phyloP scores from a whole-genome alignment of 2,113 vertebrate species.

The Cryptoleucopteryx plumbea region DNA sequence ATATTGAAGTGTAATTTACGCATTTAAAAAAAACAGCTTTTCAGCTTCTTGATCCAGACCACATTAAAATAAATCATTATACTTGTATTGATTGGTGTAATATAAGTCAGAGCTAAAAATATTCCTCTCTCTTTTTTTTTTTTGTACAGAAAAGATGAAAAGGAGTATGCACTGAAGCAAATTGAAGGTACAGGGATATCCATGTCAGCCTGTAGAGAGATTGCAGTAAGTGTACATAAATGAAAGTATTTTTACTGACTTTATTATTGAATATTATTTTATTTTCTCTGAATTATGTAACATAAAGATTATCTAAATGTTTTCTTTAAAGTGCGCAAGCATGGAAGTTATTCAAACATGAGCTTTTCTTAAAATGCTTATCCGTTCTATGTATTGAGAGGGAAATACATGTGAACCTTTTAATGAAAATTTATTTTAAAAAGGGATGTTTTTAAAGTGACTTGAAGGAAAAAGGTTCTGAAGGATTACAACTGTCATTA shows the following conservation, averaged over 20 bases:
- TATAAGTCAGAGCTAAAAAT: conserved; percentile 32
- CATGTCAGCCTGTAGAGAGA: conserved; percentile 87
- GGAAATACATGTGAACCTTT: not conserved
- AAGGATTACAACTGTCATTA: not conserved
- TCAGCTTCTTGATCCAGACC: not conserved
- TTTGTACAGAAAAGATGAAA: conserved; percentile 81
- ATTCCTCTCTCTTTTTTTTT: conserved; percentile 11
- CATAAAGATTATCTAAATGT: not conserved
- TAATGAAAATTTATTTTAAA: not conserved
- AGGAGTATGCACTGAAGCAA: conserved; percentile 86
- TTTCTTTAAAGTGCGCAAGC: not conserved
- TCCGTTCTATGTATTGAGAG: not conserved
- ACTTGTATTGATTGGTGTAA: not conserved
- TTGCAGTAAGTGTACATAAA: conserved; percentile 79
- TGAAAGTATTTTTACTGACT: not conserved
- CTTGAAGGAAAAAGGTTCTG: not conserved
- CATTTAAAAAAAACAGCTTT: not conserved
- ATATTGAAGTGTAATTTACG: not conserved
- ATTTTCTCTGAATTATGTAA: not conserved
- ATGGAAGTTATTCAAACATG: not conserved
- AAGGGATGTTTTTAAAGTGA: not conserved
- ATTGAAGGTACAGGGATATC: conserved; percentile 88
- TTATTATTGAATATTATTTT: not conserved
- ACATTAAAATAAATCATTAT: not conserved
- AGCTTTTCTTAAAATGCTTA: not conserved